Evolutionary conservation across 2,797 vertebrate genomes (phyloP), one percentile per base, ranked within the genome.

Genomic region (Ispidina picta): DNA sequence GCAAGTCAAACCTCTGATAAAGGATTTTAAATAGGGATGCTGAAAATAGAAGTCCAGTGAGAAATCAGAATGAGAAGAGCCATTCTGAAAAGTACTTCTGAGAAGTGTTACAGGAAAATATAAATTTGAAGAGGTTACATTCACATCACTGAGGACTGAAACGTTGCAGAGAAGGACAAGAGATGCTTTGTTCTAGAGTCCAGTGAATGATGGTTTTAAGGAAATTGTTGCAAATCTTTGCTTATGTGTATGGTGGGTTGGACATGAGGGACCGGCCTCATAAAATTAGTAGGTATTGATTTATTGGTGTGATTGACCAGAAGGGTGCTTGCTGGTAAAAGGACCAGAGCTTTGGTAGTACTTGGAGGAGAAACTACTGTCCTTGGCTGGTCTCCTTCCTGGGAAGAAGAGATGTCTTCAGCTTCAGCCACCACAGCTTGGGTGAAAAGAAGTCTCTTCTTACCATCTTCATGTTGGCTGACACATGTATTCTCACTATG

Each of bases 401-500:
- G 5, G 7, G 14, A 21, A 17, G 39, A 22, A 83, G 86, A 77
- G 14, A 4, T 14, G 10, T 69, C 43, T 52, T 46, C 23, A 1
- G 2, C 69, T 48, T 65, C 20, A 35, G 31, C 23, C 26, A 31
- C 28, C 1, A 1, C 29, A 60, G 20, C 70, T 68, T 5, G 3
- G 35, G 35, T 51, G 68, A 31, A 1, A 2, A 26, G 28, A 25
- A 55, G 26, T 9, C 17, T 59, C 28, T 81, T 15, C 35, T 79
- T 2, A 6, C 17, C 14, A 23, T 5, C 19, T 74, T 68, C 69
- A 15, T 0, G 0, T 6, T 29, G 52, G 8, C 20, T 0, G 0
- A n/a, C 37, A 10, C 1, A 2, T 20, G 85, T n/a, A 49, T 25
- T 72, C 0, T 58, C 58, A 23, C 44, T 69, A 0, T 62, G 62